These are phyloP conservation scores for Orussus abietinus DNA, from an alignment of 1,140 invertebrate genomes.

Conservation along the genomic window DNA sequence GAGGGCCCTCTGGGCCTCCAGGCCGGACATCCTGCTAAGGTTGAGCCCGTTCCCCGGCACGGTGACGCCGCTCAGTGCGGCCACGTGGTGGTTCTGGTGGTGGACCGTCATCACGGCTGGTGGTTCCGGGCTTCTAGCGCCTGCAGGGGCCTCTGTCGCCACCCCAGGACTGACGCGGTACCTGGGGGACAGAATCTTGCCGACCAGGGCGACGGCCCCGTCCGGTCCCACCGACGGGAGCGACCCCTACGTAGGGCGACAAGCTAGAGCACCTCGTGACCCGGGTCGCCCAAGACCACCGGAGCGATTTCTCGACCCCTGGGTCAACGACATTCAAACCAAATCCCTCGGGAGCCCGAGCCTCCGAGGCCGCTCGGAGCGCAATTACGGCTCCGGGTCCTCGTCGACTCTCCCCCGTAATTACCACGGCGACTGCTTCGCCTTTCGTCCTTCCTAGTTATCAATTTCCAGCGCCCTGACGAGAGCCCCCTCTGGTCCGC, in stretches of 20 bases:
- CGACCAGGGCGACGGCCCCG: constrained; percentile 15
- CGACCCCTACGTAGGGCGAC: too few species aligned
- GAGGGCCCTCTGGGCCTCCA: constrained; percentile 41
- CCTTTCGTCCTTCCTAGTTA: constrained; percentile 24
- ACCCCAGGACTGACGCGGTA: constrained; percentile 45
- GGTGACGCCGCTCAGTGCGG: constrained; percentile 46
- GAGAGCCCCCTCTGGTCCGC: too few species aligned
- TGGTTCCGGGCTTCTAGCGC: constrained; percentile 41
- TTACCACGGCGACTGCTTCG: constrained; percentile 39
- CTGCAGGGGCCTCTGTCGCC: constrained; percentile 43
- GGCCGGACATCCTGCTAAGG: constrained; percentile 42
- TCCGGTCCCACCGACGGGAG: too few species aligned
- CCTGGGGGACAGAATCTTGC: constrained; percentile 50
- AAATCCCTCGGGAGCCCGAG: too few species aligned
- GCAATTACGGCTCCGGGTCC: too few species aligned
- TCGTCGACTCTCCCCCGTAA: too few species aligned
- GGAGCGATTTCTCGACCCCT: too few species aligned
- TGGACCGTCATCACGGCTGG: constrained; percentile 51
- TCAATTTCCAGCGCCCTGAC: too few species aligned
- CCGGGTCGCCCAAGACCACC: too few species aligned
- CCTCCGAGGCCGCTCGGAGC: too few species aligned
- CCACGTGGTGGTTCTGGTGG: constrained; percentile 51
- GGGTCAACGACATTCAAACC: too few species aligned
- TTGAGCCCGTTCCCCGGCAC: constrained; percentile 43
- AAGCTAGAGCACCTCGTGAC: too few species aligned